Evolutionary conservation across 2,113 vertebrate genomes (phyloP).

Genomic region (Takifugu bimaculatus): DNA sequence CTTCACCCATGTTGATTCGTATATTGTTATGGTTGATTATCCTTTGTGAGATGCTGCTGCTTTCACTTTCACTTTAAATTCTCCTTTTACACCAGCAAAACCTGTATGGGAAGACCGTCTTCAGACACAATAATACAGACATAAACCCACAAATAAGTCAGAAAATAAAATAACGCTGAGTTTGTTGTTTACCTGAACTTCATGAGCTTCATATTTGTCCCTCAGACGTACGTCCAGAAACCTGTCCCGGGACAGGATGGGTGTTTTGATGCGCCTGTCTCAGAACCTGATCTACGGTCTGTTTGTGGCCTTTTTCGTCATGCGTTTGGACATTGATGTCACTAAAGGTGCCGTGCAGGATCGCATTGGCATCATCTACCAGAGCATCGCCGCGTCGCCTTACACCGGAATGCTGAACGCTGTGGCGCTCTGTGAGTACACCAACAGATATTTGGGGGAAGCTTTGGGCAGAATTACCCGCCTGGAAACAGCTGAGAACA

Average conservation of each 20-base stretch:
- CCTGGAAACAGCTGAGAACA: too few species aligned
- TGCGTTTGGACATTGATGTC: conserved; percentile 75
- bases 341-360: conserved; percentile 87
- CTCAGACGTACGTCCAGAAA: conserved; percentile 83
- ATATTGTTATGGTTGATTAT: too few species aligned
- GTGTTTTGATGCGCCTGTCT: conserved; percentile 85
- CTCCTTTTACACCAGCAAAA: too few species aligned
- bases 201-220: not conserved
- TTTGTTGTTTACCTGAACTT: too few species aligned
- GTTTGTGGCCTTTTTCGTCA: conserved; percentile 87
- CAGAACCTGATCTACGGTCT: conserved; percentile 90
- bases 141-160: too few species aligned
- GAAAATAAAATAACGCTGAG: too few species aligned
- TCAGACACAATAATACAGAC: too few species aligned
- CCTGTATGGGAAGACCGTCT: too few species aligned
- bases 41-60: too few species aligned
- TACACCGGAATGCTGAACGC: conserved; percentile 96
- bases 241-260: conserved; percentile 84
- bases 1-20: too few species aligned
- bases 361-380: conserved; percentile 89
- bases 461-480: not conserved
- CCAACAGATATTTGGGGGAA: not conserved
- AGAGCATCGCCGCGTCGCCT: conserved; percentile 81
- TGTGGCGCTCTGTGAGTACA: conserved; percentile 87
- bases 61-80: too few species aligned